Conservation (phyloP, 2,888 invertebrate species). For the Griposia aprilina region DNA sequence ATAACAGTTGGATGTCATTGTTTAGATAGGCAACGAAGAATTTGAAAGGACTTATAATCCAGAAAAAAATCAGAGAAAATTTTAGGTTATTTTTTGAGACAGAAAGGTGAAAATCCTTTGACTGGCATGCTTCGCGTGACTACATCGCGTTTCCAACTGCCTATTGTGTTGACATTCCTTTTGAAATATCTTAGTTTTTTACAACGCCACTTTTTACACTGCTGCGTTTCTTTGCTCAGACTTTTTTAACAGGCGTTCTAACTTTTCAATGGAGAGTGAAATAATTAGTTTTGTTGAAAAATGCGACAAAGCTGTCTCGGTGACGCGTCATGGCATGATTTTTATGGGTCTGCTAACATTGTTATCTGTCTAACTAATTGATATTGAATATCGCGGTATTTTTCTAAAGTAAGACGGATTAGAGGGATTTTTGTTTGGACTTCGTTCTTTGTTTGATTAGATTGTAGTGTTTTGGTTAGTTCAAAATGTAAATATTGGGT, state of each 20-base stretch:
- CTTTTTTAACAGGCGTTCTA: constrained; percentile 65
- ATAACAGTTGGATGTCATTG: constrained; percentile 59
- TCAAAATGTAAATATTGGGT: not conserved
- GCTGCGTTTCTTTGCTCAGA: constrained; percentile 68
- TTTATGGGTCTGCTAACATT: constrained; percentile 76
- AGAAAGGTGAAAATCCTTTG: constrained; percentile 22
- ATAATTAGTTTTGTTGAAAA: constrained; percentile 58
- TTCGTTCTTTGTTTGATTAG: constrained; percentile 38
- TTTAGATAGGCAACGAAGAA: constrained; percentile 27
- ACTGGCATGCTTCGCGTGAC: constrained; percentile 66
- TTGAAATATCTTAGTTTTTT: constrained; percentile 69
- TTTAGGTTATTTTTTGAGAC: not conserved
- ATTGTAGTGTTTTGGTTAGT: constrained; percentile 43
- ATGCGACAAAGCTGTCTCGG: constrained; percentile 45
- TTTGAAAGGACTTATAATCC: constrained; percentile 32
- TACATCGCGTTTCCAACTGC: constrained; percentile 62
- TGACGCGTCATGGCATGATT: constrained; percentile 68
- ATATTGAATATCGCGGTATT: constrained; percentile 77
- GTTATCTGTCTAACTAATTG: constrained; percentile 83
- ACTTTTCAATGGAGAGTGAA: constrained; percentile 61
- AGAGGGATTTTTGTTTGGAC: constrained; percentile 21
- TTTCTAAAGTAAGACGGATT: constrained; percentile 69
- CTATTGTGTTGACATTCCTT: constrained; percentile 70
- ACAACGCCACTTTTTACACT: constrained; percentile 67
- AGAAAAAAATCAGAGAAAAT: constrained; percentile 3